phyloP scores from a whole-genome alignment of 30 jellyfish, hydroid and myxozoan genomes.

The Nemopilema nomurai region DNA sequence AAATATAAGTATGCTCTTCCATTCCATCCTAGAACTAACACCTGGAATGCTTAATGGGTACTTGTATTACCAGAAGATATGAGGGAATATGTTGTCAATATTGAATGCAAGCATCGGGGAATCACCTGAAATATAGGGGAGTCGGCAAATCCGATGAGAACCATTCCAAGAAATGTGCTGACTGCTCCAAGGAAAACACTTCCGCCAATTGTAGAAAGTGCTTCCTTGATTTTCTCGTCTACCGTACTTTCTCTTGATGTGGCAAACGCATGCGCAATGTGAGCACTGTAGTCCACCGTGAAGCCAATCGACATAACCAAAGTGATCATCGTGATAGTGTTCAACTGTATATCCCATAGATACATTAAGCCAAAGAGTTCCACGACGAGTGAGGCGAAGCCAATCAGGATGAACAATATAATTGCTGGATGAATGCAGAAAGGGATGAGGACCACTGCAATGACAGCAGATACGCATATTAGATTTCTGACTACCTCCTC shows the following conservation, averaged over 20 bases:
- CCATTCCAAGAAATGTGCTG: constrained; percentile 75
- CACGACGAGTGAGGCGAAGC: constrained; percentile 30
- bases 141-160: constrained; percentile 62
- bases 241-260: constrained; percentile 32
- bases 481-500: constrained; percentile 42
- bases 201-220: constrained; percentile 54
- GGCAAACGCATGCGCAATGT: constrained; percentile 68
- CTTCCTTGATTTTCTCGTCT: constrained; percentile 34
- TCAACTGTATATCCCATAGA: constrained; percentile 55
- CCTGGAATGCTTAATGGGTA: too few relatives aligned
- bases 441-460: constrained; percentile 33
- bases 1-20: too few relatives aligned
- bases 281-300: constrained; percentile 69
- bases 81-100: too few relatives aligned
- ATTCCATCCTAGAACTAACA: too few relatives aligned
- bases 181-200: constrained; percentile 63
- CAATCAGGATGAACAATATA: constrained; percentile 13
- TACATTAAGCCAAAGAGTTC: constrained; percentile 64
- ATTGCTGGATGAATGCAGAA: constrained; percentile 54
- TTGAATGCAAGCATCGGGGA: too few relatives aligned
- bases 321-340: constrained; percentile 37
- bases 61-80: too few relatives aligned
- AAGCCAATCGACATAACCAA: constrained; percentile 63
- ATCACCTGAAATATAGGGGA: constrained; percentile 52
- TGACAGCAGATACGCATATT: constrained; percentile 15